Base-by-base conservation (phyloP, 2,888 invertebrate genomes). In the Beris chalybata region DNA sequence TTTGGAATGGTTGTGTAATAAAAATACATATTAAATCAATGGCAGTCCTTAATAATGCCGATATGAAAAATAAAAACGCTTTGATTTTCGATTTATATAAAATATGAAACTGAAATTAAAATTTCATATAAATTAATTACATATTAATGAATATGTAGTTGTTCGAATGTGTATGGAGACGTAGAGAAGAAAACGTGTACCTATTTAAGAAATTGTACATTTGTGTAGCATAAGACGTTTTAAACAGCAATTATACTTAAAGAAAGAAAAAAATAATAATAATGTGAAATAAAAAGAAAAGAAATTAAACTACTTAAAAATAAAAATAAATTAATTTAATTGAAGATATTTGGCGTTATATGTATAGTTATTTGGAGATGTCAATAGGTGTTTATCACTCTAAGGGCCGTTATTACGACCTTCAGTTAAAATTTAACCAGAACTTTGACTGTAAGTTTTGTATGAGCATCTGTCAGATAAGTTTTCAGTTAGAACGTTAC, bases 151-250 rank as follows among this genome's bases (percentile, higher is more conserved):
- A 48, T 30, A 9, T 45, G 13, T 47, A 47, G 31, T n/a, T 59
- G 11, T 48, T 12, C 48, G 30, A 59, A 48, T 59, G 58, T 59
- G 48, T 47, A 59, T 59, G 31, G 47, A 63, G 15, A 52, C 29
- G 5, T 63, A 50, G n/a, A 47, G 6, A 57, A 47, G 11, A 59
- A 48, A 48, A 48, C 12, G 12, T 15, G 15, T n/a, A 48, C n/a
- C 32, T 63, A 22, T n/a, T 58, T 44, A 15, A 43, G 22, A 32
- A 63, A 63, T 4, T 52, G 53, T 52, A 63, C 12, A 63, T 53
- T 63, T 52, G 5, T 22, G 11, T 4, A 52, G 22, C 4, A 11
- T 63, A 59, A 59, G 58, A 48, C 5, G 15, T 48, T 45, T 45
- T 47, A n/a, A 48, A 48, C 38, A 9, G 38, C 38, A 38, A 38